A percentile compares a stretch with the other conserved stretches of the same genome.
Evolutionary conservation across 2,888 invertebrate species (phyloP).

Genomic region (Lepidocyrtoides sp.): DNA sequence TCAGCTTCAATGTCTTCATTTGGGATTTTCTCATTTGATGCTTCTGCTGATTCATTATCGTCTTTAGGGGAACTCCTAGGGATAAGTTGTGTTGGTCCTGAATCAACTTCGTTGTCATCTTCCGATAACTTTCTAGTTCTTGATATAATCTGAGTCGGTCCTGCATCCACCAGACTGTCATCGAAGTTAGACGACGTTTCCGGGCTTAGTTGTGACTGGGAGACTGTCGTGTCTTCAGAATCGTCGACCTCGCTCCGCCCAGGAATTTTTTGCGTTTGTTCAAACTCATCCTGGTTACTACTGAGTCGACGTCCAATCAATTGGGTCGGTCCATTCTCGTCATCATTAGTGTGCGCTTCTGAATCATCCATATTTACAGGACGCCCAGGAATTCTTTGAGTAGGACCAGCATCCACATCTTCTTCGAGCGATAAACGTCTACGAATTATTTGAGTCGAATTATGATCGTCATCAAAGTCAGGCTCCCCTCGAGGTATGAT

Average conservation of each 20-base stretch:
- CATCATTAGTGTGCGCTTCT: not conserved
- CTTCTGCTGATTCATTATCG: not conserved
- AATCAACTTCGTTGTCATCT: slow-evolving; percentile 20
- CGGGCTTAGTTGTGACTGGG: not conserved
- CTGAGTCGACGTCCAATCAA: not conserved
- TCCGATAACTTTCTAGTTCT: not conserved
- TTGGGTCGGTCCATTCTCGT: not conserved
- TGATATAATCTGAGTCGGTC: slow-evolving; percentile 58
- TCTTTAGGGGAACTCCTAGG: not conserved
- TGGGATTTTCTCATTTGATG: not conserved
- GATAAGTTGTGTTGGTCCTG: slow-evolving; percentile 10
- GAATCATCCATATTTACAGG: not conserved
- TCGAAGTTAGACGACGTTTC: not conserved
- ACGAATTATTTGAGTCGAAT: not conserved
- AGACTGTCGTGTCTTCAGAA: not conserved
- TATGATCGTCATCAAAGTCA: not conserved
- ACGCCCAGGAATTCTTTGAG: slow-evolving; percentile 4
- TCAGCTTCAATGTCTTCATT: not conserved
- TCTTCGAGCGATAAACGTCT: not conserved
- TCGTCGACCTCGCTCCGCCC: not conserved
- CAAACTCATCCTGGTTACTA: not conserved
- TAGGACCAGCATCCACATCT: slow-evolving; percentile 27
- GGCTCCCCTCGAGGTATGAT: not conserved
- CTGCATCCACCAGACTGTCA: slow-evolving; percentile 9
- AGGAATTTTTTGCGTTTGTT: not conserved